These are phyloP conservation scores for Euborellia annulipes DNA, from an alignment of 1,140 invertebrate species.

Conservation along the genomic window DNA sequence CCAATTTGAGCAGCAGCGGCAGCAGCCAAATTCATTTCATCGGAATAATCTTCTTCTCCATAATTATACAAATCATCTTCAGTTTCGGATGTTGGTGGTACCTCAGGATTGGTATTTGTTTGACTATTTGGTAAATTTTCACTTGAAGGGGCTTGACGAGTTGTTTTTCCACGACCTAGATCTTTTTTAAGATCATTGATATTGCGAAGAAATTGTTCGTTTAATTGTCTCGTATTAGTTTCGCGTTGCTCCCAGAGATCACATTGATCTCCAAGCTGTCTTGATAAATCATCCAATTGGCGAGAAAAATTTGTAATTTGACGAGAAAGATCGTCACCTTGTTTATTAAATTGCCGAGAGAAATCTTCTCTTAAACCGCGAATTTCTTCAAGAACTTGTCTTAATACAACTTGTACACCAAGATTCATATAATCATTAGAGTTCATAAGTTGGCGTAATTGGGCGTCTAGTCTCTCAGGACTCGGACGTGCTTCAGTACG, in stretches of 20 bases:
- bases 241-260: constrained; percentile 44
- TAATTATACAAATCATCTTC: constrained; percentile 42
- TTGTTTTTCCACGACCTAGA: background rate
- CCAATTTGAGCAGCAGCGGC: constrained; percentile 1
- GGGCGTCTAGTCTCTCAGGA: too few species aligned
- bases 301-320: background rate
- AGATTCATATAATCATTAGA: too few species aligned
- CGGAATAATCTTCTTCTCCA: constrained; percentile 37
- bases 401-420: too few species aligned
- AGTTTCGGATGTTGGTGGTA: too few species aligned
- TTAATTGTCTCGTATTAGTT: constrained; percentile 34
- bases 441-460: too few species aligned
- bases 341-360: background rate
- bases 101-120: too few species aligned
- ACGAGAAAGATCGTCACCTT: background rate
- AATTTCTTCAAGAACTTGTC: too few species aligned
- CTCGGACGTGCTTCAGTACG: too few species aligned
- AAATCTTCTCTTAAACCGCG: too few species aligned
- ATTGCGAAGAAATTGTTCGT: constrained; percentile 12
- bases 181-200: background rate
- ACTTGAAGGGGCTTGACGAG: background rate
- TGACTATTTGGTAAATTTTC: too few species aligned
- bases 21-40: constrained; percentile 6
- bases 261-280: constrained; percentile 29
- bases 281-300: constrained; percentile 8